These are phyloP conservation scores for Neofelis nebulosa DNA, from an alignment of 2,113 vertebrate genomes.

Conservation along the genomic window DNA sequence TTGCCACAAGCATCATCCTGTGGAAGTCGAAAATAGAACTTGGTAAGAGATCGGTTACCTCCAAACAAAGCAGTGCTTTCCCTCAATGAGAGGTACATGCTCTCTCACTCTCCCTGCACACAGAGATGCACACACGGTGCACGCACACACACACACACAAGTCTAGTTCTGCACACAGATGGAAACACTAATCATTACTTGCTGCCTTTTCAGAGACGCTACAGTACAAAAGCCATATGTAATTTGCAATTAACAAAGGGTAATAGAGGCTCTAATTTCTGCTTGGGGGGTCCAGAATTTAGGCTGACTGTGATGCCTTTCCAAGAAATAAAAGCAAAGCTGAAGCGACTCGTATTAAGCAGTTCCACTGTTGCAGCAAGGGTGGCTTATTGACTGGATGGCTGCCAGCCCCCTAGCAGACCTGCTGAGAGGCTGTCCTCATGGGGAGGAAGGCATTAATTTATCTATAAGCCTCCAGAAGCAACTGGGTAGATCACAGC, in stretches of 20 bases:
- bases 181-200: neutral
- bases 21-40: neutral
- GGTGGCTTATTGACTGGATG: neutral
- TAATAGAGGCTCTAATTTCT: neutral
- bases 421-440: neutral
- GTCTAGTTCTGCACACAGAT: neutral
- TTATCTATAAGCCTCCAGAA: conserved; percentile 21
- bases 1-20: neutral
- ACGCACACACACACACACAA: accelerated
- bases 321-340: conserved; percentile 44
- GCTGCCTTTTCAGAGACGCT: neutral
- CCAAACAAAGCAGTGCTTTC: neutral
- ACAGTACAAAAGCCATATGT: neutral
- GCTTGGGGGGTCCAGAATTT: neutral
- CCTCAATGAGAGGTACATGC: neutral
- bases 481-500: neutral
- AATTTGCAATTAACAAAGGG: neutral
- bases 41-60: neutral
- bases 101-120: no score
- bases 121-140: accelerated
- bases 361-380: neutral
- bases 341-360: neutral
- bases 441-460: neutral
- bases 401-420: conserved; percentile 31
- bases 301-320: neutral